Base-by-base conservation (phyloP, 2,113 vertebrate genomes). In the Corythornis cristatus region DNA sequence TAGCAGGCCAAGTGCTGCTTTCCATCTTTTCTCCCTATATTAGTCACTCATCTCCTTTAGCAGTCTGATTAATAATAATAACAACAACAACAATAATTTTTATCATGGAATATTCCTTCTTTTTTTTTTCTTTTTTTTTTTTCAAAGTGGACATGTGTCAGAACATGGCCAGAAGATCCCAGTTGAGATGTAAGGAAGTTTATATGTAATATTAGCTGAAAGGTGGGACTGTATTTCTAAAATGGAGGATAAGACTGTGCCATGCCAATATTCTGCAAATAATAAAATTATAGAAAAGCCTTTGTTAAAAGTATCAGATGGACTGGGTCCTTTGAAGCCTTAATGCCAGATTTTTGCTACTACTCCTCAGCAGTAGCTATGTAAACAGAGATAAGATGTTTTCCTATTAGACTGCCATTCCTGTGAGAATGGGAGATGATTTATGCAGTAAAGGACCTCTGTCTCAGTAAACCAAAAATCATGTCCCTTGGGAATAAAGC, bases 381-480 rank as follows among this genome's bases (percentile, higher is more conserved):
- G 50, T 19, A 42, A 79, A 51, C 26, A 45, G 45, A 80, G 33
- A 40, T 48, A 70, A 83, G 62, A 23, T 54, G 19, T 22, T 48
- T 48, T 62, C 40, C 40, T 64, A 21, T 29, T 6, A 0, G 25
- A 23, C 14, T 37, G 67, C n/a, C 2, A 0, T 12, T 54, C 70
- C 57, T 48, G 23, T 31, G 42, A 35, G 72, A 78, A 29, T 17
- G 22, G 37, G 77, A 31, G 48, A 14, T 4, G 28, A 28, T 40
- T 45, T 25, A 22, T 28, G 29, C 54, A 35, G 16, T 31, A 26
- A 79, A 80, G 78, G 45, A 62, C 58, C 73, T 53, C 25, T 16
- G 35, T 22, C 25, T 83, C 26, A 53, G 19, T 23, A 15, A 64
- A 67, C 58, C 31, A 67, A 8, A 45, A 67, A 17, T n/a, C 23